Evolutionary conservation across 1,140 invertebrate genomes (phyloP).

Genomic region (Caenorhabditis remanei): DNA sequence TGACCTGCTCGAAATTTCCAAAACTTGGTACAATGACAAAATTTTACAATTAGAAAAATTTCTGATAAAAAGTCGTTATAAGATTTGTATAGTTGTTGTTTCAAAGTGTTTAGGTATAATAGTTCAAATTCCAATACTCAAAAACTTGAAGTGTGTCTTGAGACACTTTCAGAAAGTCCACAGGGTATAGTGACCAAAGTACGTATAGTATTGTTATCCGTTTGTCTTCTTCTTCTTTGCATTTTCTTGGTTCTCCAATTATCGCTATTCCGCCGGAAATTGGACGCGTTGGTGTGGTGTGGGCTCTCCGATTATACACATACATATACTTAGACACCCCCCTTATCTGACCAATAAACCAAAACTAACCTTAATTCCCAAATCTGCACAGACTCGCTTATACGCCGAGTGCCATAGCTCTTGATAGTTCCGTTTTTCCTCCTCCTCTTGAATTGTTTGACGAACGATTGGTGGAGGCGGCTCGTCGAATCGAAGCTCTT

Average conservation of each 20-base stretch:
- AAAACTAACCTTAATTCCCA: slow-evolving; percentile 73
- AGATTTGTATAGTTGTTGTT: too few relatives aligned
- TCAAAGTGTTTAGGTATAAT: too few relatives aligned
- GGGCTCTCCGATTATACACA: slow-evolving; percentile 2
- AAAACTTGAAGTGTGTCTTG: too few relatives aligned
- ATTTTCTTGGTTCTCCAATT: background rate
- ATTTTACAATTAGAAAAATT: too few relatives aligned
- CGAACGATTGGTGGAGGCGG: slow-evolving; percentile 26
- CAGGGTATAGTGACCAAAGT: background rate
- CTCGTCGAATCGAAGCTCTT: background rate
- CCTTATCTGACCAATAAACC: slow-evolving; percentile 8
- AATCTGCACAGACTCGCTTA: slow-evolving; percentile 72
- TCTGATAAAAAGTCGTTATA: too few relatives aligned
- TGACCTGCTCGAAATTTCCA: too few relatives aligned
- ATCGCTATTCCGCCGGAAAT: slow-evolving; percentile 43
- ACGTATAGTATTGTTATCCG: background rate
- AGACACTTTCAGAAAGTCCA: too few relatives aligned
- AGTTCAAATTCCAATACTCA: too few relatives aligned
- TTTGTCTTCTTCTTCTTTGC: background rate
- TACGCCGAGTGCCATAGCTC: slow-evolving; percentile 75
- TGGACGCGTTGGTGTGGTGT: background rate
- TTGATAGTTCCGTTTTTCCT: slow-evolving; percentile 59
- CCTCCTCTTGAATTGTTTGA: slow-evolving; percentile 62
- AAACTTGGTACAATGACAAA: too few relatives aligned
- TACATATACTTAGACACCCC: background rate